phyloP scores from a whole-genome alignment of 92 coral and sea anemone species.

The Actinostola sp. region DNA sequence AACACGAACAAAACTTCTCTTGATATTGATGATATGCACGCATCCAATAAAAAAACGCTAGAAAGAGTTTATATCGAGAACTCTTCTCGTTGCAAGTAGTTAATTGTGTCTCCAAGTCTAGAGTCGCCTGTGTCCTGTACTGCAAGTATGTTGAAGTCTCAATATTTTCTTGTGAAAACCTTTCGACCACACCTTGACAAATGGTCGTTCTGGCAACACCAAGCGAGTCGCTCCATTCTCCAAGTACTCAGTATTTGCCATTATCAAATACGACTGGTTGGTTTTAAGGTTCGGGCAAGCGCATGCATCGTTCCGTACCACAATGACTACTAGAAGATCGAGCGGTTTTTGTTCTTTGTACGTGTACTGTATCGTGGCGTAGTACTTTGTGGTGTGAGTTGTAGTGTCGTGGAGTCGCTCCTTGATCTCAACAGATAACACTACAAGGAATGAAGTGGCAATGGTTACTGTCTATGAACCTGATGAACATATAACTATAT shows the following conservation, averaged over 20 bases:
- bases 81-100: too few species aligned
- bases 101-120: too few species aligned
- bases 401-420: conserved; percentile 13
- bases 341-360: conserved; percentile 19
- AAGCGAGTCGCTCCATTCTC: conserved; percentile 14
- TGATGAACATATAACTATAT: background rate
- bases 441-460: background rate
- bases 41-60: too few species aligned
- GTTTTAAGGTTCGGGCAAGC: conserved; percentile 34
- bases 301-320: conserved; percentile 48
- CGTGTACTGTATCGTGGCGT: conserved; percentile 12
- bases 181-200: conserved; percentile 30
- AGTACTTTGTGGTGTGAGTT: conserved; percentile 20
- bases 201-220: conserved; percentile 7
- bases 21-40: too few species aligned
- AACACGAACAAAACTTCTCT: too few species aligned
- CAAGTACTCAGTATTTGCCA: conserved; percentile 35
- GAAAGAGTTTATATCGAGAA: too few species aligned
- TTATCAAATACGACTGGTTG: conserved; percentile 37
- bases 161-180: conserved; percentile 27
- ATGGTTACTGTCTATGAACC: background rate
- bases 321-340: conserved; percentile 5
- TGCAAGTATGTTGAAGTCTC: conserved; percentile 15
- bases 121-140: conserved; percentile 27
- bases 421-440: conserved; percentile 13